A percentile compares a stretch with the other conserved stretches of the same genome.
phyloP scores from a whole-genome alignment of 2,113 vertebrate genomes.

The Scytalopus superciliaris region DNA sequence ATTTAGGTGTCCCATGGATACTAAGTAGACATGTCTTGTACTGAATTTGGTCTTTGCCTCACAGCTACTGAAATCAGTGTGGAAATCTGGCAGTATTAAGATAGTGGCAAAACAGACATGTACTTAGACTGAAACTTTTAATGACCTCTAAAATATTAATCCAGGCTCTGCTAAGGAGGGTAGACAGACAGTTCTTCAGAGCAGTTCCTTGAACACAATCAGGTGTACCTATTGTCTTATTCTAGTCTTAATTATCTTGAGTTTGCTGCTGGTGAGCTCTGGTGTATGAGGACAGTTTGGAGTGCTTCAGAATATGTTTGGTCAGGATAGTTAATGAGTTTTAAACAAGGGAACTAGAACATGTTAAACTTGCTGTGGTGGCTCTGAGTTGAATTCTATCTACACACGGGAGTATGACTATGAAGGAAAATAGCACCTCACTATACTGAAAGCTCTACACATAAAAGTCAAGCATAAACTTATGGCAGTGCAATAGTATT shows the following conservation, averaged over 20 bases:
- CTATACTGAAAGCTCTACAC: neutral
- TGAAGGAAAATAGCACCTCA: neutral
- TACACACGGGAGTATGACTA: neutral
- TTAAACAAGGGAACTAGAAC: neutral
- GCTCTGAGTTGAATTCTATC: neutral
- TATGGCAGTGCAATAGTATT: fast-evolving
- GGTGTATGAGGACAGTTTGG: neutral
- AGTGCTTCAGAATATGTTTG: neutral
- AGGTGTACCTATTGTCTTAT: neutral
- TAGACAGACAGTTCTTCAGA: neutral
- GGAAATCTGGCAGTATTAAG: neutral
- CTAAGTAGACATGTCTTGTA: neutral
- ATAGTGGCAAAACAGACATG: neutral
- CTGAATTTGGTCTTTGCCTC: neutral
- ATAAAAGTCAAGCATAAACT: neutral
- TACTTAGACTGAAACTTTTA: neutral
- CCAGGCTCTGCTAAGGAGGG: neutral
- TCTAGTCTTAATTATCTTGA: neutral
- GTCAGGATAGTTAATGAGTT: neutral
- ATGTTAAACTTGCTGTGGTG: neutral
- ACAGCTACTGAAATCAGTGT: neutral
- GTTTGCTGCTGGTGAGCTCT: neutral
- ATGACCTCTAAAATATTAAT: neutral
- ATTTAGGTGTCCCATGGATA: neutral
- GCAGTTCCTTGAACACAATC: neutral